These are phyloP conservation scores for Crotophaga sulcirostris DNA, from an alignment of 2,113 vertebrate genomes.

Conservation along the genomic window DNA sequence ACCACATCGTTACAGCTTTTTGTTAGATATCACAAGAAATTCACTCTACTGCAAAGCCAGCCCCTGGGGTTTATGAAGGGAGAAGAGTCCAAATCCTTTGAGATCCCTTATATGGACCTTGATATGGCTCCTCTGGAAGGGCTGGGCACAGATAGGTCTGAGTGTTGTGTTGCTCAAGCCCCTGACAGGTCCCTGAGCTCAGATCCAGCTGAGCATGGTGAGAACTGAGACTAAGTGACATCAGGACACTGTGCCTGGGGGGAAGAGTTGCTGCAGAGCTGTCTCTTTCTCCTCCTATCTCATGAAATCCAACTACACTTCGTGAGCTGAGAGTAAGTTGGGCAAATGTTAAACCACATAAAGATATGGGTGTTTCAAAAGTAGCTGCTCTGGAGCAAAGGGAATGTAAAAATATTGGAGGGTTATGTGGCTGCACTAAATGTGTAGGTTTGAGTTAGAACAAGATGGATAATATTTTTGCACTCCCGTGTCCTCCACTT, in stretches of 20 bases:
- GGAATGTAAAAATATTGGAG: not conserved
- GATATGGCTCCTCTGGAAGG: not conserved
- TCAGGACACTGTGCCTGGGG: accelerated
- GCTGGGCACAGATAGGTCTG: not conserved
- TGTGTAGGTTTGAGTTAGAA: not conserved
- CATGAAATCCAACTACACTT: not conserved
- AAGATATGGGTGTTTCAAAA: not conserved
- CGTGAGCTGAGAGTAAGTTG: not conserved
- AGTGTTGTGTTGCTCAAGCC: not conserved
- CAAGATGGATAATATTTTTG: not conserved
- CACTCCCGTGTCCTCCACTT: not conserved
- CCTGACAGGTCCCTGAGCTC: not conserved
- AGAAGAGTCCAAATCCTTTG: not conserved
- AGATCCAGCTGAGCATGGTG: not conserved
- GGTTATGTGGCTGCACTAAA: not conserved
- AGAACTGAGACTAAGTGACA: not conserved
- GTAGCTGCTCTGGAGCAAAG: not conserved
- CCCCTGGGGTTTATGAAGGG: not conserved
- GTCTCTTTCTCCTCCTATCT: not conserved
- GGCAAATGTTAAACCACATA: not conserved
- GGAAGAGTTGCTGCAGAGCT: not conserved
- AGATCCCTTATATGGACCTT: not conserved
- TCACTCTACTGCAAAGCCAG: not conserved
- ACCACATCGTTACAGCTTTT: not conserved
- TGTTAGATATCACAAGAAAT: not conserved